Conservation (phyloP, 1,140 invertebrate species). For the Ganaspis sp. region DNA sequence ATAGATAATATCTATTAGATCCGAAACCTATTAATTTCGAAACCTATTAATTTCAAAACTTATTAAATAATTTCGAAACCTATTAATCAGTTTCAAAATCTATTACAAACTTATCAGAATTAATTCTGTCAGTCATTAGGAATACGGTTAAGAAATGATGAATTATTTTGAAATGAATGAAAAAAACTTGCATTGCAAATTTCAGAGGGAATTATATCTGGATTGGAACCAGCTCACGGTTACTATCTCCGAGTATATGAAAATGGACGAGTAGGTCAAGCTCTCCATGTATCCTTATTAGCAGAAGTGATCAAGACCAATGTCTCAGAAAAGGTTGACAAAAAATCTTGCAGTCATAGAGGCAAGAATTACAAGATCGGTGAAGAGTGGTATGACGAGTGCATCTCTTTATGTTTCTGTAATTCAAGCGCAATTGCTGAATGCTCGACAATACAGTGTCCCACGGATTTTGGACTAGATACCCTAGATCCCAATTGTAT, state of each 20-base stretch:
- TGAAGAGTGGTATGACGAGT: slow-evolving; percentile 84
- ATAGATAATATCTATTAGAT: no score
- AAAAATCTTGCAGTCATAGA: slow-evolving; percentile 78
- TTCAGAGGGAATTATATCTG: slow-evolving; percentile 68
- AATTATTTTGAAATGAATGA: no score
- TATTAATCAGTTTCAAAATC: no score
- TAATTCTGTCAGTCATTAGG: not conserved
- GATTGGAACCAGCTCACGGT: slow-evolving; percentile 69
- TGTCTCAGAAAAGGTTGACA: slow-evolving; percentile 65
- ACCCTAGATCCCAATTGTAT: slow-evolving; percentile 89
- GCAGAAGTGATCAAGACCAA: slow-evolving; percentile 71
- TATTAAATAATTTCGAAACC: no score
- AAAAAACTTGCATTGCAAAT: slow-evolving; percentile 31
- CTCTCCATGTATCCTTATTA: slow-evolving; percentile 65
- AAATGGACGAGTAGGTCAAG: slow-evolving; percentile 58
- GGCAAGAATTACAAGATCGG: slow-evolving; percentile 78
- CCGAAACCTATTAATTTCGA: no score
- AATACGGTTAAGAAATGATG: no score
- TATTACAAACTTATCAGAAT: slow-evolving; percentile 18
- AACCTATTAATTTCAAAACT: no score
- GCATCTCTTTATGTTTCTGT: slow-evolving; percentile 85
- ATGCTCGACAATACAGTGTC: slow-evolving; percentile 88
- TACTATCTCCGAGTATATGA: slow-evolving; percentile 71
- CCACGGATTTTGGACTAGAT: slow-evolving; percentile 88
- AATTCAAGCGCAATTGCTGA: slow-evolving; percentile 73